Base-by-base conservation (phyloP, 2,113 vertebrate genomes). In the Pelmatolapia mariae region DNA sequence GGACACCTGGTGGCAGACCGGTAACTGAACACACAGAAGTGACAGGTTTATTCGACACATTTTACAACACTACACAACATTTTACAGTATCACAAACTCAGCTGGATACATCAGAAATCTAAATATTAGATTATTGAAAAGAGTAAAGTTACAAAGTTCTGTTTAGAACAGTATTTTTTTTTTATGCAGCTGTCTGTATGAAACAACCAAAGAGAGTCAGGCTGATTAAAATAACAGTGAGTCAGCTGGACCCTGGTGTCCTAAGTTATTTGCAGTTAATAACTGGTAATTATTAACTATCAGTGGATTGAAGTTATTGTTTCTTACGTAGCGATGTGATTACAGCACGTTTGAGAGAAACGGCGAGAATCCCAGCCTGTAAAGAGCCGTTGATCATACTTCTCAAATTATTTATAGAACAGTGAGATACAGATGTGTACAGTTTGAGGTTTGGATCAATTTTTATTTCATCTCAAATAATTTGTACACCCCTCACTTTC, bases 1-100 rank as follows among this genome's bases (percentile, higher is more conserved):
- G 79, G 96, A 96, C 91, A 96, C 95, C 63, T 96, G 96, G 95
- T 96, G 95, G 96, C 95, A 96, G 91, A 96, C 95, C 15, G 96
- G 96, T 96, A 93, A 91, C 18, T 24, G 36, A 59, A 61, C 19
- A 22, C 71, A 16, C 40, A 10, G 24, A 82, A 5, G 36, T 57
- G 36, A 57, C 2, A 0, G 16, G 6, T 81, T 29, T 45, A 19
- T 45, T 8, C 45, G 31, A 43, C 10, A 0, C 24, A 50, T 50
- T 80, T 54, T 38, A 16, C 52, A 80, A 80, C 8, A 38, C 13
- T 15, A n/a, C 15, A 18, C 59, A 19, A 43, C 5, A 45, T n/a
- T 45, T 13, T 0, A 19, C 36, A 45, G 13, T 57, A 2, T 10
- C 43, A 19, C 24, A 29, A 78, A 78, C 45, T 76, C 43, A 31